A percentile compares a stretch with the other conserved stretches of the same genome.
Conservation (phyloP, 2,888 invertebrate genomes). For the Agrochola litura region DNA sequence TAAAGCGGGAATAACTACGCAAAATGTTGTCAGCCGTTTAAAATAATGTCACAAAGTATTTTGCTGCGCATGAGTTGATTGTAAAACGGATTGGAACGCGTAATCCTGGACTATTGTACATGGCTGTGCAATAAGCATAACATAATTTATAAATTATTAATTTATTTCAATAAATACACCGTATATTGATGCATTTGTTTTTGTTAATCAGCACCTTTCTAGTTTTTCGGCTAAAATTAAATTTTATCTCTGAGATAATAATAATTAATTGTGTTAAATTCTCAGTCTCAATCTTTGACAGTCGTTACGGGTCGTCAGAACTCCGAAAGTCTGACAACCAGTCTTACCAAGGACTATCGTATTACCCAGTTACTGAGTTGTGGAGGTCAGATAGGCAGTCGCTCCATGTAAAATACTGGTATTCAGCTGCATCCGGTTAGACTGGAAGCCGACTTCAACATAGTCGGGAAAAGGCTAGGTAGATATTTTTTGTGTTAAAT, state of each 20-base stretch:
- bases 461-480: too few species aligned
- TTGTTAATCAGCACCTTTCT: neutral
- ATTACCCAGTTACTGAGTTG: too few species aligned
- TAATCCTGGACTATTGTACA: slow-evolving; percentile 20
- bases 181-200: slow-evolving; percentile 22
- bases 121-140: slow-evolving; percentile 79
- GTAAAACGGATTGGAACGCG: neutral
- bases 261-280: too few species aligned
- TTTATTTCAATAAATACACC: slow-evolving; percentile 69
- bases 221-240: neutral
- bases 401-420: too few species aligned
- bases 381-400: too few species aligned
- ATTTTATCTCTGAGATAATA: neutral
- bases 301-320: too few species aligned
- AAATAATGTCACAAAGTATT: slow-evolving; percentile 8
- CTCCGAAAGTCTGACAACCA: too few species aligned
- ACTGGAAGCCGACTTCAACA: too few species aligned
- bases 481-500: neutral
- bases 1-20: neutral
- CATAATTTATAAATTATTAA: slow-evolving; percentile 73
- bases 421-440: too few species aligned
- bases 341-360: too few species aligned
- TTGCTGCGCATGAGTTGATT: slow-evolving; percentile 24
- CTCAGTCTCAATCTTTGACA: too few species aligned
- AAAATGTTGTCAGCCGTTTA: neutral